phyloP scores from a whole-genome alignment of 2,797 vertebrate genomes.

The Menidia menidia region DNA sequence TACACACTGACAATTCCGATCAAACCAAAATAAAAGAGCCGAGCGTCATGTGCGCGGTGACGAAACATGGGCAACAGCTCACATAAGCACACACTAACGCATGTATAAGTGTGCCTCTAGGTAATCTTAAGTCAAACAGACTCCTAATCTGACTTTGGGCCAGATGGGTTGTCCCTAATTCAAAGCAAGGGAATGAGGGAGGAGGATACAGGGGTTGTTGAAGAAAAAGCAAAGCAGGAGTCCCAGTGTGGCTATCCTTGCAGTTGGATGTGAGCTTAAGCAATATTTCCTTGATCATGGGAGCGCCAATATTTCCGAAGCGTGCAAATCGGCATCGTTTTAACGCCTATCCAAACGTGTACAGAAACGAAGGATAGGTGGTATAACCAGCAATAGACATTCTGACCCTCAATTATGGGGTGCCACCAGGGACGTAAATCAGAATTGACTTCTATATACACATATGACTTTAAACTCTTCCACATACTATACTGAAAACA shows the following conservation, averaged over 20 bases:
- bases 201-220: neutral
- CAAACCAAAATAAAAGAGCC: neutral
- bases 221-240: neutral
- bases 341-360: too few relatives aligned
- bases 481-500: too few relatives aligned
- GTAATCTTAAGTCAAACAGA: slow-evolving; percentile 32
- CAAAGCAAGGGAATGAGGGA: slow-evolving; percentile 35
- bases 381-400: too few relatives aligned
- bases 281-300: neutral
- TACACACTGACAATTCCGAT: slow-evolving; percentile 5
- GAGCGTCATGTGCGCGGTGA: neutral
- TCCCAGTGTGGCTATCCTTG: neutral
- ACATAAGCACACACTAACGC: neutral
- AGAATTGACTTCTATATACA: too few relatives aligned
- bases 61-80: neutral
- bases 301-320: too few relatives aligned
- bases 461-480: too few relatives aligned
- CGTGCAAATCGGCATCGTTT: too few relatives aligned
- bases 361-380: too few relatives aligned
- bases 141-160: slow-evolving; percentile 58
- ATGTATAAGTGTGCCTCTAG: neutral
- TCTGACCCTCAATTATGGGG: too few relatives aligned
- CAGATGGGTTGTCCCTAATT: slow-evolving; percentile 61
- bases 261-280: slow-evolving; percentile 7
- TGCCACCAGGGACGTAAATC: too few relatives aligned